Evolutionary conservation across 2,888 invertebrate genomes (phyloP).

Genomic region (Thecocarcelia acutangulata): DNA sequence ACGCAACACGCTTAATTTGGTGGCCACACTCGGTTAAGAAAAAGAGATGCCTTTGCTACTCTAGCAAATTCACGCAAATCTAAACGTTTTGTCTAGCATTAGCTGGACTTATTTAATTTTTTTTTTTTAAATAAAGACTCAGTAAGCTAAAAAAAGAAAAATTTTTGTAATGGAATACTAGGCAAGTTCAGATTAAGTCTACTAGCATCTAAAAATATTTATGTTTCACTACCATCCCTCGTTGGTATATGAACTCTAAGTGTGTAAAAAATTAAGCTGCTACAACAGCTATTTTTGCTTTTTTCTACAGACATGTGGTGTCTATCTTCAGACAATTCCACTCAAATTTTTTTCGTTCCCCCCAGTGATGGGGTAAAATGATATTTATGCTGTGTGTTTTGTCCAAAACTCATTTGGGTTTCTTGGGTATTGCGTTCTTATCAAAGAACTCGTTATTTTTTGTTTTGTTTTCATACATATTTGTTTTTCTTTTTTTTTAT

Average conservation of each 20-base stretch:
- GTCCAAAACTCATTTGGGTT: slow-evolving; percentile 14
- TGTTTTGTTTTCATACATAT: not conserved
- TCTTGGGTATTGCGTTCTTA: slow-evolving; percentile 48
- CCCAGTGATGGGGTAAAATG: slow-evolving; percentile 54
- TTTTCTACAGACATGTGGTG: slow-evolving; percentile 33
- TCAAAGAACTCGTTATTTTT: slow-evolving; percentile 57
- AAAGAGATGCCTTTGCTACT: no score
- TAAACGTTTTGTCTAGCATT: no score
- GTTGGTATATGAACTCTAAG: not conserved
- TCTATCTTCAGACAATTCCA: slow-evolving; percentile 28
- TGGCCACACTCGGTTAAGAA: no score
- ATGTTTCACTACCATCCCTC: not conserved
- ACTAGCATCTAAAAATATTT: no score
- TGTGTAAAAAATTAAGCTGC: not conserved
- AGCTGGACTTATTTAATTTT: no score
- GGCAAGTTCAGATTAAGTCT: no score
- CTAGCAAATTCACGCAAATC: no score
- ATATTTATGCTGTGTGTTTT: slow-evolving; percentile 42
- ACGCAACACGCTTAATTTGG: no score
- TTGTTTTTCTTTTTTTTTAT: not conserved
- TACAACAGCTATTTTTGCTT: slow-evolving; percentile 10
- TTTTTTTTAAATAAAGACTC: no score
- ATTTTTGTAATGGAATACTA: no score
- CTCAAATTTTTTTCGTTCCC: slow-evolving; percentile 7
- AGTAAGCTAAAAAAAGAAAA: no score